Percentiles rank a stretch among this genome's conserved stretches.
These are phyloP conservation scores for Meghimatium bilineatum DNA, from an alignment of 2,888 invertebrate species.

Conservation along the genomic window DNA sequence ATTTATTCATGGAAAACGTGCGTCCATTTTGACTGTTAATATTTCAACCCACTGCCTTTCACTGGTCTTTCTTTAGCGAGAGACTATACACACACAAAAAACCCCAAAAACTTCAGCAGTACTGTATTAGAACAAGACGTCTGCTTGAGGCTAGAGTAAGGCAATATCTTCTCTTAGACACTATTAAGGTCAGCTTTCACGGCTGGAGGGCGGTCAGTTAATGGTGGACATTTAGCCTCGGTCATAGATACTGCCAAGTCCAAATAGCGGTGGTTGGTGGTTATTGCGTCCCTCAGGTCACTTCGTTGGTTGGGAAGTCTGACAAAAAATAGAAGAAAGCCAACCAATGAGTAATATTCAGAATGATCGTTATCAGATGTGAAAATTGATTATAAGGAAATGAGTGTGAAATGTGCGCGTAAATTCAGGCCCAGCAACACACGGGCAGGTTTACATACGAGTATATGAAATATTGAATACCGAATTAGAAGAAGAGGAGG, in stretches of 20 bases:
- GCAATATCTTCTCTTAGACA: constrained; percentile 27
- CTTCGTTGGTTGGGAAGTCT: background rate
- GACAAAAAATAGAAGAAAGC: background rate
- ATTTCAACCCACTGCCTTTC: background rate
- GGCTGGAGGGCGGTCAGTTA: constrained; percentile 29
- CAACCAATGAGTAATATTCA: background rate
- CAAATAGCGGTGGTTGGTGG: constrained; percentile 32
- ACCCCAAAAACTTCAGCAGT: background rate
- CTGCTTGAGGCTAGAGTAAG: constrained; percentile 12
- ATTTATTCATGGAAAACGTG: too few relatives aligned
- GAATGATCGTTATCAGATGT: background rate
- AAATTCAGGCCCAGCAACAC: too few relatives aligned
- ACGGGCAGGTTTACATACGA: too few relatives aligned
- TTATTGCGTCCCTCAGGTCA: constrained; percentile 43
- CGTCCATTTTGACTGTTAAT: too few relatives aligned
- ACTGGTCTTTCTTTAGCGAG: background rate
- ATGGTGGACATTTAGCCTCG: constrained; percentile 44
- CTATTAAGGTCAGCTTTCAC: constrained; percentile 35
- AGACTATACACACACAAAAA: background rate
- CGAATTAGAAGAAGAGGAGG: too few relatives aligned
- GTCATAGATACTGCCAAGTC: constrained; percentile 29
- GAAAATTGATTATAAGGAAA: too few relatives aligned
- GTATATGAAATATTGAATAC: too few relatives aligned
- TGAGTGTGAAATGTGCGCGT: too few relatives aligned
- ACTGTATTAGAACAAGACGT: background rate